phyloP scores from a whole-genome alignment of 1,140 invertebrate species.

The Drosophila nikananu region DNA sequence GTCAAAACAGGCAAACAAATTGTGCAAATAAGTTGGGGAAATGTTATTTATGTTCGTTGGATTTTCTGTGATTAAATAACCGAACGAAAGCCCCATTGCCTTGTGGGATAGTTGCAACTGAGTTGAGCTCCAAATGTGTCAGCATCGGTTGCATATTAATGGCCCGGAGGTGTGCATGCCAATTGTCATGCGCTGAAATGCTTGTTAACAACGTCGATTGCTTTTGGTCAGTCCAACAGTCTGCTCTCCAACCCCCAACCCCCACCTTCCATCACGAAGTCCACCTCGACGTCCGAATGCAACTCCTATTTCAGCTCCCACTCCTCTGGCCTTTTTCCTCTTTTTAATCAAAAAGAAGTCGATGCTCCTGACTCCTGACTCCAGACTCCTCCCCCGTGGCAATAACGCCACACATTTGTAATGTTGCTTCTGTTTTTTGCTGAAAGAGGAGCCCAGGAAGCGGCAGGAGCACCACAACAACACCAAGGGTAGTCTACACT shows the following conservation, averaged over 20 bases:
- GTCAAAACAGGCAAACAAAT: slow-evolving; percentile 82
- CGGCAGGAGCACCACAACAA: slow-evolving; percentile 10
- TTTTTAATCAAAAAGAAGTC: slow-evolving; percentile 73
- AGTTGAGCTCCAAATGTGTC: slow-evolving; percentile 59
- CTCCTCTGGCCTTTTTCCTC: slow-evolving; percentile 27
- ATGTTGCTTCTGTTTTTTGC: slow-evolving; percentile 80
- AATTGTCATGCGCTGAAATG: slow-evolving; percentile 84
- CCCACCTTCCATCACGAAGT: not conserved
- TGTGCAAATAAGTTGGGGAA: slow-evolving; percentile 80
- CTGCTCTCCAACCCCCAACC: not conserved
- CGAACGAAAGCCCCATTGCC: slow-evolving; percentile 18
- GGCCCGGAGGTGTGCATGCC: slow-evolving; percentile 81
- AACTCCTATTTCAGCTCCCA: slow-evolving; percentile 39
- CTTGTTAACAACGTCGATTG: slow-evolving; percentile 83
- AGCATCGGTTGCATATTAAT: slow-evolving; percentile 74
- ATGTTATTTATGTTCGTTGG: slow-evolving; percentile 73
- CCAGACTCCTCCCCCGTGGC: slow-evolving; percentile 77
- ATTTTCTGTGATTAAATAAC: slow-evolving; percentile 79
- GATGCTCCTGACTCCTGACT: slow-evolving; percentile 38
- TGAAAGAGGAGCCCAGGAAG: slow-evolving; percentile 56
- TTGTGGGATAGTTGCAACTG: slow-evolving; percentile 32
- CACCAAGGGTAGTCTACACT: slow-evolving; percentile 26
- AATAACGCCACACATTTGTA: slow-evolving; percentile 84
- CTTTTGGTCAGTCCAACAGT: slow-evolving; percentile 52
- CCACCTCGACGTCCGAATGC: slow-evolving; percentile 22